These are phyloP conservation scores for Butastur rufipennis DNA, from an alignment of 2,113 vertebrate species.

Conservation along the genomic window DNA sequence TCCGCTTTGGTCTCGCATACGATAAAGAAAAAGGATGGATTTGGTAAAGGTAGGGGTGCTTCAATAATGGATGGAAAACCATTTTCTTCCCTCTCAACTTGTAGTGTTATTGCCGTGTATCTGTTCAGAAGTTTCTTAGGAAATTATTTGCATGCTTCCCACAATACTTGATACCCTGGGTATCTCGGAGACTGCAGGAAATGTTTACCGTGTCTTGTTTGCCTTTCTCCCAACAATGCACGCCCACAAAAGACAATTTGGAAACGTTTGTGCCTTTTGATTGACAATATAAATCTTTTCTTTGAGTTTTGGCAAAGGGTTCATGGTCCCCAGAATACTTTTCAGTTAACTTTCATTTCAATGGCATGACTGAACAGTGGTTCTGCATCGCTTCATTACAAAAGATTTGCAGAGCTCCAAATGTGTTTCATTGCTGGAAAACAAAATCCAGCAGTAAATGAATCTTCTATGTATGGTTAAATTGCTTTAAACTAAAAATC, in stretches of 20 bases:
- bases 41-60: neutral
- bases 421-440: neutral
- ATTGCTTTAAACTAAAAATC: neutral
- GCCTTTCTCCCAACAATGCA: neutral
- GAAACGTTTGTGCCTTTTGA: neutral
- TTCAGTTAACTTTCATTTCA: slow-evolving; percentile 26
- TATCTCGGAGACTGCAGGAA: neutral
- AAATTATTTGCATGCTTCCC: neutral
- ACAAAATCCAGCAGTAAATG: neutral
- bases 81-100: neutral
- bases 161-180: neutral
- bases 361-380: slow-evolving; percentile 36
- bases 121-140: neutral
- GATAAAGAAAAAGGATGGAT: neutral
- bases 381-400: slow-evolving; percentile 16
- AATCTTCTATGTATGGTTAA: neutral
- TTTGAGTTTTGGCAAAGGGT: slow-evolving; percentile 17
- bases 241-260: neutral
- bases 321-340: neutral
- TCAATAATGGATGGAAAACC: neutral
- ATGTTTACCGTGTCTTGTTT: neutral
- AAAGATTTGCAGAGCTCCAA: neutral
- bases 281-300: slow-evolving; percentile 2
- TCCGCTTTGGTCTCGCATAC: rapidly evolving
- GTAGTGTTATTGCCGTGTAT: neutral